Evolutionary conservation across 2,113 vertebrate genomes (phyloP).

Genomic region (Lutjanus erythropterus): DNA sequence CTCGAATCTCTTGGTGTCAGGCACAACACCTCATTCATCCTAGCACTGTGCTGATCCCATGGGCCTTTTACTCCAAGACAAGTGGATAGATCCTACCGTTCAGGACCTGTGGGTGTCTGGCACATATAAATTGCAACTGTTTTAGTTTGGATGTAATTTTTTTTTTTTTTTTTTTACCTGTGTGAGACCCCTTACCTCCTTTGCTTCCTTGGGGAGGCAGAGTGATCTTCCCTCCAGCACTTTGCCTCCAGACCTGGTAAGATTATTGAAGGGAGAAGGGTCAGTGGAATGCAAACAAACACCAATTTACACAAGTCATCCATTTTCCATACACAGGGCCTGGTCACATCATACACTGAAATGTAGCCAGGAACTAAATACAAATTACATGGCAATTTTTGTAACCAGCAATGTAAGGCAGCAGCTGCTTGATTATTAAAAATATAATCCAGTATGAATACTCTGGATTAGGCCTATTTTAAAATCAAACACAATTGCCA

Average conservation of each 20-base stretch:
- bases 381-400: too few species aligned
- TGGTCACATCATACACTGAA: too few species aligned
- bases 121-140: slow-evolving; percentile 63
- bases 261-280: neutral
- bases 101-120: slow-evolving; percentile 56
- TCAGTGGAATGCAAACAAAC: neutral
- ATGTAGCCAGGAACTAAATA: too few species aligned
- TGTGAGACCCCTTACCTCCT: slow-evolving; percentile 25
- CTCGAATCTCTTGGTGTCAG: slow-evolving; percentile 65
- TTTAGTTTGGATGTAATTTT: slow-evolving; percentile 40
- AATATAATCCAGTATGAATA: too few species aligned
- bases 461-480: too few species aligned
- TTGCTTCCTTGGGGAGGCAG: slow-evolving; percentile 11
- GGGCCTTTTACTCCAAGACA: slow-evolving; percentile 65
- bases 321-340: too few species aligned
- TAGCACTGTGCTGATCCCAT: slow-evolving; percentile 54
- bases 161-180: slow-evolving; percentile 14
- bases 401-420: too few species aligned
- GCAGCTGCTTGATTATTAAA: too few species aligned
- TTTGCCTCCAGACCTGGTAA: neutral
- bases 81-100: slow-evolving; percentile 60
- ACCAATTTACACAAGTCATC: neutral
- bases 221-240: neutral
- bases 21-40: slow-evolving; percentile 70
- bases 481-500: too few species aligned